A percentile compares a stretch with the other conserved stretches of the same genome.
These are phyloP conservation scores for Antheraea assamensis DNA, from an alignment of 2,888 invertebrate species.

Conservation along the genomic window DNA sequence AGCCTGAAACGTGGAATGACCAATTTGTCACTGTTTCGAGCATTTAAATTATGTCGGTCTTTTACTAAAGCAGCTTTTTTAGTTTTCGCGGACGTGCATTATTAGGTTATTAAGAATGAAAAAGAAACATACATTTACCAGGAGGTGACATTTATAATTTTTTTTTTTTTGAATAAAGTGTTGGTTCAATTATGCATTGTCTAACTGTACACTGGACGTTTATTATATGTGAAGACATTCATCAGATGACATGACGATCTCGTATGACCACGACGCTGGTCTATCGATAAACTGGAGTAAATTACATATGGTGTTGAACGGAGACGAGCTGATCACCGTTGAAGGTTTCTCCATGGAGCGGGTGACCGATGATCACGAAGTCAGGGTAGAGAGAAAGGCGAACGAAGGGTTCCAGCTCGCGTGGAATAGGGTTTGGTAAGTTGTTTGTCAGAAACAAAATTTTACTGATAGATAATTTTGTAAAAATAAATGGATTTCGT, in stretches of 20 bases:
- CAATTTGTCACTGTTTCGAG: too few relatives aligned
- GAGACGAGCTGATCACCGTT: constrained; percentile 87
- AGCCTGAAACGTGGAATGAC: too few relatives aligned
- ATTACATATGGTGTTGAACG: constrained; percentile 84
- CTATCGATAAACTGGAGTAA: constrained; percentile 70
- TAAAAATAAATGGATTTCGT: too few relatives aligned
- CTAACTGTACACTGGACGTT: not conserved
- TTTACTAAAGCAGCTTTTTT: too few relatives aligned
- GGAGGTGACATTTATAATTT: too few relatives aligned
- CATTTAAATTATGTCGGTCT: too few relatives aligned
- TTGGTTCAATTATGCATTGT: too few relatives aligned
- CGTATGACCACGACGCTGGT: constrained; percentile 61
- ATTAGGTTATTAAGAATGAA: too few relatives aligned
- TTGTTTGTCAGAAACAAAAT: constrained; percentile 10
- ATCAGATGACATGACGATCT: constrained; percentile 71
- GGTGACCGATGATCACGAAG: constrained; percentile 83
- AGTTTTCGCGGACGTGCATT: too few relatives aligned
- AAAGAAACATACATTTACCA: too few relatives aligned
- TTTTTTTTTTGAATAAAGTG: too few relatives aligned
- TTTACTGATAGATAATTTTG: too few relatives aligned
- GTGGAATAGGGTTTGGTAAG: constrained; percentile 88
- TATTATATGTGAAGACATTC: not conserved
- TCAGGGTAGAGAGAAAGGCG: constrained; percentile 87
- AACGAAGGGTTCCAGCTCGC: constrained; percentile 86
- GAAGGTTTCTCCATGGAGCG: constrained; percentile 86